Evolutionary conservation across 92 coral and sea anemone genomes (phyloP).

Genomic region (Epizoanthus ramosus): DNA sequence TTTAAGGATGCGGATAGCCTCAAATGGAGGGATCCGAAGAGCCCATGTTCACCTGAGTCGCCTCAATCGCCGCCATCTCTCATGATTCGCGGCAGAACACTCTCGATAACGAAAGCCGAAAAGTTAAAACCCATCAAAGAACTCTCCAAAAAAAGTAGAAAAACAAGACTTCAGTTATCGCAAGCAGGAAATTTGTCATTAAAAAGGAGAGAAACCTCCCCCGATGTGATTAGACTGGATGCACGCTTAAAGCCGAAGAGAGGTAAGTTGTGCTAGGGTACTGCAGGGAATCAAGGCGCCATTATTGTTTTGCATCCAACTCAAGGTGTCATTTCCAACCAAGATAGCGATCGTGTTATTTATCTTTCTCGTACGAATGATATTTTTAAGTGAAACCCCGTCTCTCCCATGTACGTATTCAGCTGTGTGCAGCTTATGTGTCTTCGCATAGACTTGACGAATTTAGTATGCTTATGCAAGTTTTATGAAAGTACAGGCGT

Average conservation of each 20-base stretch:
- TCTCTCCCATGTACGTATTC: neutral
- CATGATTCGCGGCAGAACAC: constrained; percentile 78
- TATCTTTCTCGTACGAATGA: neutral
- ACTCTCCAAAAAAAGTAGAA: constrained; percentile 79
- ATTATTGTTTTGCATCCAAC: constrained; percentile 18
- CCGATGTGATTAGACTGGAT: constrained; percentile 72
- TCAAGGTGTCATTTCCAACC: constrained; percentile 23
- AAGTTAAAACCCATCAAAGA: constrained; percentile 71
- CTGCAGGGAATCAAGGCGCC: constrained; percentile 26
- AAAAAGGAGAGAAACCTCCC: constrained; percentile 88
- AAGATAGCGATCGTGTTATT: constrained; percentile 7
- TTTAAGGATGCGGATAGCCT: constrained; percentile 33
- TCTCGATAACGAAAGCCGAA: constrained; percentile 66
- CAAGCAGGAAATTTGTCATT: constrained; percentile 78
- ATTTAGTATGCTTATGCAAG: too few species aligned
- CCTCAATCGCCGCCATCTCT: constrained; percentile 92
- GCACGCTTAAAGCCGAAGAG: constrained; percentile 83
- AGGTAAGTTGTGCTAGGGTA: constrained; percentile 62
- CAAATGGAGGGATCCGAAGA: constrained; percentile 83
- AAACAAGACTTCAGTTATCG: constrained; percentile 82
- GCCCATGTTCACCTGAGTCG: constrained; percentile 86
- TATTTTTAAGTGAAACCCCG: neutral
- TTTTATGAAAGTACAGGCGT: constrained; percentile 1
- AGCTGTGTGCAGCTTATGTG: neutral
- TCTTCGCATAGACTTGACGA: too few species aligned